A percentile compares a stretch with the other conserved stretches of the same genome.
These are phyloP conservation scores for Nomada goodeniana DNA, from an alignment of 2,888 invertebrate species.

Conservation along the genomic window DNA sequence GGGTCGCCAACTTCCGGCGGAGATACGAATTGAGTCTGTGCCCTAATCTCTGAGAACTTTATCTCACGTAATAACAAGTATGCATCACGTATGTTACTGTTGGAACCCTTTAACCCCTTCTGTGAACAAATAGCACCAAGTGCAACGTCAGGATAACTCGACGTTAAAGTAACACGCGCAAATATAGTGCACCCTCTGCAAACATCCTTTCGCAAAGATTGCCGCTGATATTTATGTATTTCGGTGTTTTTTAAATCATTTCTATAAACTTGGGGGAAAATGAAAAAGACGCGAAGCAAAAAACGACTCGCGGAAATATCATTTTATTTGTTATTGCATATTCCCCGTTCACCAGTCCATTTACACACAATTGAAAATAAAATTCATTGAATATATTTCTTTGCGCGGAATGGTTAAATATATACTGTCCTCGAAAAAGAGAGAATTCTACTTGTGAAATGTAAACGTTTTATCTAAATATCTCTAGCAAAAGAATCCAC, in stretches of 20 bases:
- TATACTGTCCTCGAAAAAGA: background rate
- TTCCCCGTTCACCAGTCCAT: no score
- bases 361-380: no score
- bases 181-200: conserved; percentile 48
- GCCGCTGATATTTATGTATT: background rate
- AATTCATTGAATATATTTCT: no score
- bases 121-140: conserved; percentile 56
- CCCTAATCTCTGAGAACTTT: conserved; percentile 72
- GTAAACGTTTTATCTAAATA: background rate
- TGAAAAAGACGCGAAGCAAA: no score
- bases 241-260: background rate
- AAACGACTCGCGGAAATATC: background rate
- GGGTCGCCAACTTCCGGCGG: conserved; percentile 69
- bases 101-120: conserved; percentile 66
- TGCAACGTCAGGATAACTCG: conserved; percentile 48
- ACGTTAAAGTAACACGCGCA: conserved; percentile 21
- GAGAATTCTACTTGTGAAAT: background rate
- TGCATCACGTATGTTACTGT: conserved; percentile 35
- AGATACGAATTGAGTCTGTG: conserved; percentile 70
- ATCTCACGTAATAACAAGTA: conserved; percentile 70
- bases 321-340: background rate
- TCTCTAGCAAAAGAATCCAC: conserved; percentile 2
- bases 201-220: conserved; percentile 40
- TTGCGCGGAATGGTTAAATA: background rate
- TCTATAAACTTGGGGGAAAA: background rate